Base-by-base conservation (phyloP, 2,113 vertebrate genomes). In the Origma solitaria region DNA sequence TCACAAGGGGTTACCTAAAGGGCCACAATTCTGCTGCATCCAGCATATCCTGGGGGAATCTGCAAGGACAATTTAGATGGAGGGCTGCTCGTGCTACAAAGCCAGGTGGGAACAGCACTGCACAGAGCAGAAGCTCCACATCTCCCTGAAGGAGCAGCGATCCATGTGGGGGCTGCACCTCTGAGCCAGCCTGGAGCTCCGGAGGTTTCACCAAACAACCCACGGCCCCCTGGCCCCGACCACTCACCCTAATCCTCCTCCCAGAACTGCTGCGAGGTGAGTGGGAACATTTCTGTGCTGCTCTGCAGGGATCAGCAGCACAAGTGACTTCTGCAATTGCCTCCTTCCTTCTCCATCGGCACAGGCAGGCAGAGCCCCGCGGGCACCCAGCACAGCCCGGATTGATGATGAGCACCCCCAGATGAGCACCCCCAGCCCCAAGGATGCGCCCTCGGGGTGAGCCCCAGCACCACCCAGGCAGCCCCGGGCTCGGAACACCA, bases 301-400 rank as follows among this genome's bases (percentile, higher is more conserved):
- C 86, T 80, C 79, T 65, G 68, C 47, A 23, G 25, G 47, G 62
- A 81, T 42, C 24, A 70, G 56, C 51, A 51, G 56, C 60, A 58
- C 64, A 6, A 88, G 21, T 1, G 12, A 53, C 15, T 44, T 8
- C 58, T 69, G 60, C 62, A 30, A 27, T 15, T 5, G 25, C 42
- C 60, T 73, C 75, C 87, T 12, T 61, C 44, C 61, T 50, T 28
- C 57, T 33, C 51, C 49, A 31, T 5, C 53, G 35, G 30, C 75
- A 11, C 0, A 0, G 54, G 64, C 11, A 60, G 47, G 72, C 37
- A 86, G 75, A 85, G 65, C 45, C 60, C 51, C 3, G 4, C 17
- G 1, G 1, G 66, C 40, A 30, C 3, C 23, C 56, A 50, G 64
- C 72, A 42, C 22, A 4, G 20, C 65, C 75, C 50, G 0, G 0